These are phyloP conservation scores for Pluvialis apricaria DNA, from an alignment of 2,113 vertebrate genomes.

Conservation along the genomic window DNA sequence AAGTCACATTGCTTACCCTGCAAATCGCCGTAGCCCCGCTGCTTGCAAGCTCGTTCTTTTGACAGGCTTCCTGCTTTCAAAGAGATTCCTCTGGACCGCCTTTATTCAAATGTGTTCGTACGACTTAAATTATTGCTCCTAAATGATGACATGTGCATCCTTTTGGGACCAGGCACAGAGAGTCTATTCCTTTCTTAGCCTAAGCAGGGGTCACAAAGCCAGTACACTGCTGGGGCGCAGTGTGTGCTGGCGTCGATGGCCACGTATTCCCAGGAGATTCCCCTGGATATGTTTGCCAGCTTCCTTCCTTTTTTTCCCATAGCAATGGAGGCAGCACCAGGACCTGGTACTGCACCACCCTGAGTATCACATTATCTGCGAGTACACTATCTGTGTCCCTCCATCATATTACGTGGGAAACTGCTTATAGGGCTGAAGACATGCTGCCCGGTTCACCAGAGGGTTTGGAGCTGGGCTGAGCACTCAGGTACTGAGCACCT, in stretches of 20 bases:
- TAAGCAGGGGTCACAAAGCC: background rate
- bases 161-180: background rate
- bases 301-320: background rate
- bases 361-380: background rate
- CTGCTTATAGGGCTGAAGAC: background rate
- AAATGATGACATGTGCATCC: background rate
- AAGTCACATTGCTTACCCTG: background rate
- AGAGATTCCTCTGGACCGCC: background rate
- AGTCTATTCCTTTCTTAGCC: background rate
- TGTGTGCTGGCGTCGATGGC: background rate
- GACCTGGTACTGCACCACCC: background rate
- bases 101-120: background rate
- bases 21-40: fast-evolving
- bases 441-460: background rate
- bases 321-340: background rate
- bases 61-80: background rate
- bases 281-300: background rate
- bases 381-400: background rate
- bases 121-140: background rate
- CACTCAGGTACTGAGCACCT: background rate
- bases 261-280: background rate
- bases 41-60: background rate
- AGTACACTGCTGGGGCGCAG: background rate
- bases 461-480: background rate
- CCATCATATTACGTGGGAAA: background rate